Conservation (phyloP, 2,797 vertebrate genomes). For the Cuculus canorus region DNA sequence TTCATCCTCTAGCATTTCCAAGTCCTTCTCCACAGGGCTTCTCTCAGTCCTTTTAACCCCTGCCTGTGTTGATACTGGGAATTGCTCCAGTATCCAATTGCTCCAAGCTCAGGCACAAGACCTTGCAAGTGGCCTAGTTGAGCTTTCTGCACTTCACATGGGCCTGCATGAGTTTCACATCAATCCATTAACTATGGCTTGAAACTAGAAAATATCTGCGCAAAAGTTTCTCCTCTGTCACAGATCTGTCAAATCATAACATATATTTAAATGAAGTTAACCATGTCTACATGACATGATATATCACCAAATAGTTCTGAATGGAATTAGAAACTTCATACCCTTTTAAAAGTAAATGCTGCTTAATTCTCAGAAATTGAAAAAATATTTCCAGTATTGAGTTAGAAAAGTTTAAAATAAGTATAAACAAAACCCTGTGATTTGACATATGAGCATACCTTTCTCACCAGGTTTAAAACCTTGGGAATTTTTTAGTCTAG, state of each 20-base stretch:
- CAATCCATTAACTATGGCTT: not conserved
- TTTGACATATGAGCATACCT: not conserved
- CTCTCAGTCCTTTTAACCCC: not conserved
- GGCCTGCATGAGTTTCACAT: not conserved
- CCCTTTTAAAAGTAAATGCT: not conserved
- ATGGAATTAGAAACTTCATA: not conserved
- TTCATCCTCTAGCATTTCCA: not conserved
- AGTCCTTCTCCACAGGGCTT: not conserved
- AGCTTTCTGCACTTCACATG: not conserved
- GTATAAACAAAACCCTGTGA: rapidly evolving
- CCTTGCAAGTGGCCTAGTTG: not conserved
- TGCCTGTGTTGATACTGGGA: not conserved
- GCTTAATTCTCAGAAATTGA: not conserved
- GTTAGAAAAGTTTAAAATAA: not conserved
- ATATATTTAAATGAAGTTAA: not conserved
- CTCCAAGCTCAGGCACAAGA: not conserved
- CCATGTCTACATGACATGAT: not conserved
- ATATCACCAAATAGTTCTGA: not conserved
- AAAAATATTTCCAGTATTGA: not conserved
- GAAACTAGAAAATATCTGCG: not conserved
- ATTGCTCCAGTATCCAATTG: too few relatives aligned
- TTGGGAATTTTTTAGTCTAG: not conserved
- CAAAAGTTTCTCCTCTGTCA: not conserved
- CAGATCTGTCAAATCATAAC: not conserved
- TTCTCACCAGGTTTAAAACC: not conserved